Percentiles rank a stretch among this genome's conserved stretches.
Evolutionary conservation across 2,888 invertebrate genomes (phyloP).

Genomic region (Agrilus cyanescens): DNA sequence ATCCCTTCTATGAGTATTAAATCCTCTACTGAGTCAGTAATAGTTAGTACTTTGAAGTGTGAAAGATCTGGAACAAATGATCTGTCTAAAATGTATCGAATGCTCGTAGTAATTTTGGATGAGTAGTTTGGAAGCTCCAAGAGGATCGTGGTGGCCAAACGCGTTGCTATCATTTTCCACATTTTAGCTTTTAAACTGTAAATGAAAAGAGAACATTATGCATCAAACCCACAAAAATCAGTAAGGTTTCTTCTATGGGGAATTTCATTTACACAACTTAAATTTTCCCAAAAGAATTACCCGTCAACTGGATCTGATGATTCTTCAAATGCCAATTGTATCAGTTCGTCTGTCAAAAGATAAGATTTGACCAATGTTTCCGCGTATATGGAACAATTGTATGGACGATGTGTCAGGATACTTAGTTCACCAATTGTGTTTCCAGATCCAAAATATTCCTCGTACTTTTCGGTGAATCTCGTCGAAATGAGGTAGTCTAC

Average conservation of each 20-base stretch:
- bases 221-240: too few relatives aligned
- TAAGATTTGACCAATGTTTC: constrained; percentile 46
- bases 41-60: constrained; percentile 40
- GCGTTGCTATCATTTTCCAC: constrained; percentile 50
- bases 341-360: constrained; percentile 32
- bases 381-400: constrained; percentile 45
- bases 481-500: constrained; percentile 42
- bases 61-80: constrained; percentile 43
- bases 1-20: constrained; percentile 45
- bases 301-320: constrained; percentile 6
- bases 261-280: too few relatives aligned
- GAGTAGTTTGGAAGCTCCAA: constrained; percentile 42
- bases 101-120: constrained; percentile 42
- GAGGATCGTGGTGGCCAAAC: constrained; percentile 41
- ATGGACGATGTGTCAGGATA: constrained; percentile 43
- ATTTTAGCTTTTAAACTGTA: constrained; percentile 43
- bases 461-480: constrained; percentile 37
- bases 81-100: constrained; percentile 44
- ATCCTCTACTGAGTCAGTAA: constrained; percentile 45
- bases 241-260: too few relatives aligned
- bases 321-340: constrained; percentile 37
- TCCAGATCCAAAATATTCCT: constrained; percentile 48
- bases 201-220: neutral
- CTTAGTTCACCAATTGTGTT: constrained; percentile 50
- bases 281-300: constrained; percentile 1